These are phyloP conservation scores for Clarias magur DNA, from an alignment of 2,113 vertebrate genomes.

Conservation along the genomic window DNA sequence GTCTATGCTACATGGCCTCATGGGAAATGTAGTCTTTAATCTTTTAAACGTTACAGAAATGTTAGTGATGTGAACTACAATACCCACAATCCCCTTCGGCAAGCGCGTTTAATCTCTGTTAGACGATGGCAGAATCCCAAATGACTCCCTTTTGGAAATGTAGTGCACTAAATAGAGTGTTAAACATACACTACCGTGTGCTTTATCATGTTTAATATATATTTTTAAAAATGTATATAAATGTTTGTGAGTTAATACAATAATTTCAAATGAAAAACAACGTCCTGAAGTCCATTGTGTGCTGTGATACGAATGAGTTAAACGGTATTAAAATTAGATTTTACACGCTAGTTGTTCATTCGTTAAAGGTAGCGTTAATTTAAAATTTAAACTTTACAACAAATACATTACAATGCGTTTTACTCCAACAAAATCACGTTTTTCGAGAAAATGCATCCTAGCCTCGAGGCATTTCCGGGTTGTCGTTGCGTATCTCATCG, in stretches of 20 bases:
- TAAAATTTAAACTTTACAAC: neutral
- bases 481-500: conserved; percentile 5
- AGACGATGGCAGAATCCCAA: neutral
- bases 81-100: conserved; percentile 59
- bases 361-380: neutral
- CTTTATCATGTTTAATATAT: neutral
- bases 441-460: neutral
- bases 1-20: neutral
- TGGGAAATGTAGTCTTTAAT: conserved; percentile 64
- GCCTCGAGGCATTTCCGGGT: neutral
- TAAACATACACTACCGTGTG: neutral
- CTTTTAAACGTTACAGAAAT: rapidly evolving
- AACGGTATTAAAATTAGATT: neutral
- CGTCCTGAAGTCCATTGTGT: neutral
- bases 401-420: neutral
- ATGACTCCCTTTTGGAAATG: neutral
- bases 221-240: neutral
- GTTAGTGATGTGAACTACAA: conserved; percentile 34
- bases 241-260: neutral
- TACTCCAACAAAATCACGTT: too few species aligned
- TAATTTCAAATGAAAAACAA: neutral
- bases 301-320: neutral
- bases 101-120: conserved; percentile 51
- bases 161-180: neutral
- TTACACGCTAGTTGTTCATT: neutral